Base-by-base conservation (phyloP, 1,140 invertebrate genomes). In the Lepidurus packardi region DNA sequence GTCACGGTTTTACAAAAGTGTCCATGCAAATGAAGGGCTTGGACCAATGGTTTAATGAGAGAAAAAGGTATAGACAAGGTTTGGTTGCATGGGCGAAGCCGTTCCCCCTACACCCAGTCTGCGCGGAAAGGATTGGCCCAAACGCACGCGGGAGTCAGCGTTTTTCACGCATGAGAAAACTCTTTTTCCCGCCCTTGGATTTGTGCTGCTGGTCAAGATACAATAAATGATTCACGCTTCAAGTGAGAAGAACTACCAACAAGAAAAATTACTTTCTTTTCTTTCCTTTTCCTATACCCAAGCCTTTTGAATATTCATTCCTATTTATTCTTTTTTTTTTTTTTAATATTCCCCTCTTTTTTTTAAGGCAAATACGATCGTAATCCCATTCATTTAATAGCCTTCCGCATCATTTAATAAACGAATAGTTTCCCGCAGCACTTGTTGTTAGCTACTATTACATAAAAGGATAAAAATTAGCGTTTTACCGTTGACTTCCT, bases 41-140 rank as follows among this genome's bases (percentile, higher is more conserved):
- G 53, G 53, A 65, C 53, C 53, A 65, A 65, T 65, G 53, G 53
- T 65, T 65, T 65, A 65, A 65, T 65, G 53, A 65, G 53, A 65
- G 34, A 4, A 34, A 65, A 65, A 65, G 53, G 53, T 65, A 65
- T 5, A 65, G 34, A 34, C 34, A 65, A 65, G 21, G 53, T 13
- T 65, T 65, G 53, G 53, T 65, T 65, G 53, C 53, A 65, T 65
- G 53, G 21, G 16, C 21, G 16, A 65, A 65, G 21, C 53, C 53
- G 16, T 13, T 65, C 53, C 53, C 53, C 53, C 53, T 65, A 65
- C 53, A 65, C 53, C 53, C 16, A 65, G 21, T 65, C 53, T 65
- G 53, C 13, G 53, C n/a, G 53, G 53, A 65, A 65, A 21, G 53
- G 21, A n/a, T 65, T 13, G 53, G 16, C 45, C 53, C 16, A 65